Evolutionary conservation across 2,113 vertebrate genomes (phyloP).

Genomic region (Entelurus aequoreus): DNA sequence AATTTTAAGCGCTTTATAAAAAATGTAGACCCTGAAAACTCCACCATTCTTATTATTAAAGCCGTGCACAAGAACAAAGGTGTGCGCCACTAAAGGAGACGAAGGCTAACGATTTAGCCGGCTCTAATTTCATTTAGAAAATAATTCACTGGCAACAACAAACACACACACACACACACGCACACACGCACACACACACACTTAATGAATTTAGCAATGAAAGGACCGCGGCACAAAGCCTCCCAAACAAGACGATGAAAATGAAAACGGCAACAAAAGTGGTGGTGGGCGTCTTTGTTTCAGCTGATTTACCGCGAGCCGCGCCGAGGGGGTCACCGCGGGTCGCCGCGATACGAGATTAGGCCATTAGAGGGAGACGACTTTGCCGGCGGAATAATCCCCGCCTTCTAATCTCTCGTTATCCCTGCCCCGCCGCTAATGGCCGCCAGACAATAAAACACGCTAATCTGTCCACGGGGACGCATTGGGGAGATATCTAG

Average conservation of each 20-base stretch:
- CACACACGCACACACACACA: slow-evolving; percentile 11
- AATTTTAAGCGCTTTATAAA: background rate
- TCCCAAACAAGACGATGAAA: slow-evolving; percentile 24
- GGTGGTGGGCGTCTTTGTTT: slow-evolving; percentile 35
- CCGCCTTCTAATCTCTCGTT: slow-evolving; percentile 56
- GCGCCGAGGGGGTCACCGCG: slow-evolving; percentile 55
- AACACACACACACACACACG: slow-evolving; percentile 14
- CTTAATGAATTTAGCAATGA: slow-evolving; percentile 43
- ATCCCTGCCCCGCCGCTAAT: slow-evolving; percentile 50
- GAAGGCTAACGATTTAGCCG: background rate
- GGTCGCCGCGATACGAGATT: slow-evolving; percentile 60
- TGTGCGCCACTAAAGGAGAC: background rate
- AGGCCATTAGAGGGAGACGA: slow-evolving; percentile 60
- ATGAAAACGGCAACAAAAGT: slow-evolving; percentile 35
- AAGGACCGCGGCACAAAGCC: slow-evolving; percentile 27
- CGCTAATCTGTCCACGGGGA: slow-evolving; percentile 55
- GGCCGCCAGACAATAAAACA: slow-evolving; percentile 63
- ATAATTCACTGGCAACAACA: background rate
- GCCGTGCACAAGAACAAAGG: background rate
- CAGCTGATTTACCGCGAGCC: slow-evolving; percentile 52
- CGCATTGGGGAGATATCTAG: slow-evolving; percentile 29
- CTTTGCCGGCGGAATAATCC: slow-evolving; percentile 57
- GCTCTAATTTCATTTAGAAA: slow-evolving; percentile 2
- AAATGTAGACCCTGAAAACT: background rate
- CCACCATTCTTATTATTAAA: background rate